Evolutionary conservation across 2,113 vertebrate species (phyloP).

Genomic region (Megaleporinus macrocephalus): DNA sequence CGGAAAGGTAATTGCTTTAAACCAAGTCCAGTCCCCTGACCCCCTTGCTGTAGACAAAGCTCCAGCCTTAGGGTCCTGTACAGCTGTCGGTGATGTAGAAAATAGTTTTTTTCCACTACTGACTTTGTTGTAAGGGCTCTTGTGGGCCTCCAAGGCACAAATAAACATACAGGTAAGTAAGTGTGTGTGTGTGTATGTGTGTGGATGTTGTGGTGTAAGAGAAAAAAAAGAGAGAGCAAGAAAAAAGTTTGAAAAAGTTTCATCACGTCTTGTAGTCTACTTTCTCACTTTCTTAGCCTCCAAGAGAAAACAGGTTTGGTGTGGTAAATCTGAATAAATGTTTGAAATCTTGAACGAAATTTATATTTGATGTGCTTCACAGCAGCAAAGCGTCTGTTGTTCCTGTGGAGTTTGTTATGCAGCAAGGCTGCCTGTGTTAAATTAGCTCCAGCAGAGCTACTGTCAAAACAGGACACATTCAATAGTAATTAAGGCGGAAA

Average conservation of each 20-base stretch:
- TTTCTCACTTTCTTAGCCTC: not conserved
- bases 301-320: constrained; percentile 10
- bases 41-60: not conserved
- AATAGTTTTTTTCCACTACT: not conserved
- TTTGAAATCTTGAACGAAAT: constrained; percentile 8
- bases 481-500: constrained; percentile 38
- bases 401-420: not conserved
- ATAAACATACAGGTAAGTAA: not conserved
- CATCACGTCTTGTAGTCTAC: not conserved
- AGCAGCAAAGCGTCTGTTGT: not conserved
- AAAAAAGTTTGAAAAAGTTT: not conserved
- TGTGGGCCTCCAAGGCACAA: not conserved
- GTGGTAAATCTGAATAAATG: constrained; percentile 28
- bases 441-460: not conserved
- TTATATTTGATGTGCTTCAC: not conserved
- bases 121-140: not conserved
- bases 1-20: not conserved
- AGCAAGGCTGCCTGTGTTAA: not conserved
- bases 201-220: constrained; percentile 3
- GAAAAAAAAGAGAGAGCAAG: not conserved
- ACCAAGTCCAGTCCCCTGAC: not conserved
- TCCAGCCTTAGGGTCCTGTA: not conserved
- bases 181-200: constrained; percentile 4
- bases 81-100: not conserved
- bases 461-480: constrained; percentile 29